Base-by-base conservation (phyloP, 2,797 vertebrate species). In the Protosalanx chinensis region DNA sequence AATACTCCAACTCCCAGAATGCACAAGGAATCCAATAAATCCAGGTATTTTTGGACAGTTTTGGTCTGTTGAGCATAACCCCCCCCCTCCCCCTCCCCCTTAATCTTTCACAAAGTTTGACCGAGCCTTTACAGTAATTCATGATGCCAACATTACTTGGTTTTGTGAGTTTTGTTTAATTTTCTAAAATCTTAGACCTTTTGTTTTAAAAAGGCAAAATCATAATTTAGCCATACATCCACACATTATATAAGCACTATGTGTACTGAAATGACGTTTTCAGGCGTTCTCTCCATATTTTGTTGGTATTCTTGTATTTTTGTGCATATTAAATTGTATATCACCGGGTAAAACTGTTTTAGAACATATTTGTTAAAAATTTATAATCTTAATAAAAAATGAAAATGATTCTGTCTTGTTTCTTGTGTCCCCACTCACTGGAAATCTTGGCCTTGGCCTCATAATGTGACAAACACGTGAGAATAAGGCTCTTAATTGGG, bases 201-300 rank as follows among this genome's bases (percentile, higher is more conserved):
- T 97, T 97, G 95, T 97, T 97, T 91, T 96, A 93, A 94, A 96
- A 96, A 97, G 95, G 93, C 90, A 87, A 87, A 87, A 86, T 90
- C 87, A 70, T 85, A 84, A 87, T 90, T 91, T 90, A 89, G 90
- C 91, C 91, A 82, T 92, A 89, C 87, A 81, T 89, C 85, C 91
- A 91, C 90, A 89, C 85, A 86, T 89, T 91, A 92, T 91, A 92
- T 88, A 90, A 91, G 92, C 94, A 92, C 93, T 93, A 82, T 92
- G 93, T 94, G 93, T 91, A 94, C 91, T 89, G 92, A 93, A 88
- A 92, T 88, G 89, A 92, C 92, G 91, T 95, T 93, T 91, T 93
- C 92, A 91, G 88, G 91, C 85, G 87, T 90, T 92, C 89, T 91
- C 85, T 82, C 87, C 86, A 87, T 90, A 90, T 90, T 89, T 93